Evolutionary conservation across 2,113 vertebrate genomes (phyloP).

Genomic region (Carollia perspicillata): DNA sequence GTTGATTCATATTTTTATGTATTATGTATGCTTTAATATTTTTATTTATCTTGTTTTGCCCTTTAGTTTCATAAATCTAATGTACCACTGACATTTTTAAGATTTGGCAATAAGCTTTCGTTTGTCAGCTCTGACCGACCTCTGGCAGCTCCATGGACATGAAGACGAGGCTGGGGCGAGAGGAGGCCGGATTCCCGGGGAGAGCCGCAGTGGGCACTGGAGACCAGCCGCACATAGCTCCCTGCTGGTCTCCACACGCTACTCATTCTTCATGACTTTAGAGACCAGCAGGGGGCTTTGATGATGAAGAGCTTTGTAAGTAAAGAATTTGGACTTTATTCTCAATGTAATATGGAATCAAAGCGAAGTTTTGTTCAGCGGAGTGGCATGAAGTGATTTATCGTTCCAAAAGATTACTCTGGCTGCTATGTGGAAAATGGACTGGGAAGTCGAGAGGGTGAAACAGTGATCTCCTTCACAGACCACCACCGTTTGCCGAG

Average conservation of each 20-base stretch:
- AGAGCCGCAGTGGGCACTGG: not conserved
- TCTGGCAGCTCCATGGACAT: not conserved
- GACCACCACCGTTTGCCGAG: not conserved
- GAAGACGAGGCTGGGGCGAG: not conserved
- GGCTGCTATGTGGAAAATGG: not conserved
- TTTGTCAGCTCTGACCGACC: not conserved
- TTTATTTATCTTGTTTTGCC: not conserved
- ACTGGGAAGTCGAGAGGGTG: not conserved
- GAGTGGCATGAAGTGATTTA: not conserved
- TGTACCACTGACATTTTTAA: not conserved
- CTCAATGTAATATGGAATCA: not conserved
- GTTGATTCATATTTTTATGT: conserved; percentile 54
- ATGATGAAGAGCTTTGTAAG: not conserved
- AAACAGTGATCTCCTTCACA: not conserved
- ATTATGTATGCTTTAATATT: not conserved
- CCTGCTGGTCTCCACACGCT: not conserved
- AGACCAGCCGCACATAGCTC: too few relatives aligned
- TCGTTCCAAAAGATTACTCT: not conserved
- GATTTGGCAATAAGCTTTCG: conserved; percentile 17
- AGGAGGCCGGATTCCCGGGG: not conserved
- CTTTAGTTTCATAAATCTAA: not conserved
- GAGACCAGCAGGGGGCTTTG: not conserved
- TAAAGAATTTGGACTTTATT: not conserved
- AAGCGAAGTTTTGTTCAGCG: not conserved
- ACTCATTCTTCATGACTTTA: not conserved